These are phyloP conservation scores for Murina feae DNA, from an alignment of 2,113 vertebrate species.

Conservation along the genomic window DNA sequence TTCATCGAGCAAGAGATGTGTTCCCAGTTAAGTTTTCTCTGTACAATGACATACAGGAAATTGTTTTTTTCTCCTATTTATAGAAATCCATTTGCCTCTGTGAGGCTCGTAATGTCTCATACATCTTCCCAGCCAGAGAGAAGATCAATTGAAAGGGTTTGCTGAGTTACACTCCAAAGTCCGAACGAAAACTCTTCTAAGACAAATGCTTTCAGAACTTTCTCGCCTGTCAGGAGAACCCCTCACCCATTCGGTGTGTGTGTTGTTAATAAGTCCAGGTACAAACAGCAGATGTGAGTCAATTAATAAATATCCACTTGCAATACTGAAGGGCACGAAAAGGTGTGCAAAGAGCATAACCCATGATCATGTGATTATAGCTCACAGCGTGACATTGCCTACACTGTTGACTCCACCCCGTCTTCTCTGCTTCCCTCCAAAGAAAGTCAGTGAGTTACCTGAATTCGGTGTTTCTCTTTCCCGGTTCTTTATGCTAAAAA, in stretches of 20 bases:
- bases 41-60: conserved; percentile 33
- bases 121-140: conserved; percentile 67
- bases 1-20: background rate
- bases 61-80: conserved; percentile 55
- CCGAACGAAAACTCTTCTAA: conserved; percentile 46
- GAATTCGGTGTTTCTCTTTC: background rate
- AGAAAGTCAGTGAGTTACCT: background rate
- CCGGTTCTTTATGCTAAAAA: background rate
- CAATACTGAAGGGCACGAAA: background rate
- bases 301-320: background rate
- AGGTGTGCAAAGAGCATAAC: background rate
- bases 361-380: background rate
- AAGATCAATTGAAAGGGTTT: conserved; percentile 68
- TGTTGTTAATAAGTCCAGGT: background rate
- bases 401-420: background rate
- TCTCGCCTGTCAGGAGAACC: background rate
- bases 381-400: background rate
- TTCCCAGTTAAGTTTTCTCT: conserved; percentile 23
- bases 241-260: background rate
- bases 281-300: background rate
- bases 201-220: conserved; percentile 53
- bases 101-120: conserved; percentile 61
- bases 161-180: conserved; percentile 39
- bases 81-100: conserved; percentile 69
- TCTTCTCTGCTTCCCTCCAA: background rate